Percentiles rank a stretch among this genome's conserved stretches.
phyloP scores from a whole-genome alignment of 2,888 invertebrate species.

The Caenorhabditis sinica region DNA sequence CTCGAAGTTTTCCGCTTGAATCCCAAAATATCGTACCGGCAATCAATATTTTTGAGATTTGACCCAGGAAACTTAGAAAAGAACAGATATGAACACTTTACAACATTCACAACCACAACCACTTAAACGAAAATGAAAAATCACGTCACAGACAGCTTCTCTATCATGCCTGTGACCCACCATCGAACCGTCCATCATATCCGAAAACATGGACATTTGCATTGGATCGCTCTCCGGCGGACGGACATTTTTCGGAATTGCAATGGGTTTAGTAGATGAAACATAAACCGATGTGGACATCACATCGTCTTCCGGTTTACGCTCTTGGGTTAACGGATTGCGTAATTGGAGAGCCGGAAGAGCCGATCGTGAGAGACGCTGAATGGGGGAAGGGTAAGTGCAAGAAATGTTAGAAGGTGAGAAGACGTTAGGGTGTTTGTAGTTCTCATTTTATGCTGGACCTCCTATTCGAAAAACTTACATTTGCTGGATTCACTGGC shows the following conservation, averaged over 20 bases:
- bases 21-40: neutral
- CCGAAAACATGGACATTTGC: conserved; percentile 69
- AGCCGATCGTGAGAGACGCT: conserved; percentile 75
- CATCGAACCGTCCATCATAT: conserved; percentile 73
- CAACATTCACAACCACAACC: conserved; percentile 13
- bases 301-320: conserved; percentile 45
- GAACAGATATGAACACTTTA: conserved; percentile 10
- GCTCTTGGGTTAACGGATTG: conserved; percentile 52
- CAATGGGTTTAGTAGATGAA: conserved; percentile 46
- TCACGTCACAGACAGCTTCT: conserved; percentile 39
- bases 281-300: conserved; percentile 59
- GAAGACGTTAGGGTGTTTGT: conserved; percentile 5
- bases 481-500: conserved; percentile 14
- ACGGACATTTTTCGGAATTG: conserved; percentile 38
- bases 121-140: too few species aligned
- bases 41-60: too few species aligned
- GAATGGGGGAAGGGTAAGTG: conserved; percentile 22
- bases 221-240: conserved; percentile 68
- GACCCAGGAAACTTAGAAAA: too few species aligned
- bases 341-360: conserved; percentile 70
- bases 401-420: neutral
- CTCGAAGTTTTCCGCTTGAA: too few species aligned
- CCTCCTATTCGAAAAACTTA: too few species aligned
- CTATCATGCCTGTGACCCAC: conserved; percentile 52
- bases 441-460: too few species aligned